Base-by-base conservation (phyloP, 2,888 invertebrate genomes). In the Andrena flavipes region DNA sequence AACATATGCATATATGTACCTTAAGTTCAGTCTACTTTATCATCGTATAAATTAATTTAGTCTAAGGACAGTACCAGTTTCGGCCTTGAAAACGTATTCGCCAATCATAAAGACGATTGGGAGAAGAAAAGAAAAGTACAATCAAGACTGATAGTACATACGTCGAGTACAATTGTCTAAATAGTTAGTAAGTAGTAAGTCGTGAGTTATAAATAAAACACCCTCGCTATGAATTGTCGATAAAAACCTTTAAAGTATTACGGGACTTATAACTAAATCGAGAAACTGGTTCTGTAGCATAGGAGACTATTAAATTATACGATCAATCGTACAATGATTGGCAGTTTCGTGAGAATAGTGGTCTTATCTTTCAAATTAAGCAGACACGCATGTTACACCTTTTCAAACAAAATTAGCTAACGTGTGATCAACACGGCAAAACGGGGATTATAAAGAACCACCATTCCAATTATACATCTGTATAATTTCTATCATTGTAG, bases 331-430 rank as follows among this genome's bases (percentile, higher is more conserved):
- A 87, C 80, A 72, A 81, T 70, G 81, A 87, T 87, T 89, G 89
- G 89, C 88, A 89, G 90, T 89, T 86, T 65, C 76, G 67, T 62
- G 33, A 82, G 80, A 87, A 87, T 80, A 84, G 85, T 88, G 87
- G 82, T 76, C 30, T 30, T 30, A 30, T 30, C 30, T 81, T 85
- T 83, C 26, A 48, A 51, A 84, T 74, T 67, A 6, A 3, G 42
- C 60, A 20, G 71, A 63, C 42, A 35, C 26, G 35, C 67, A 49
- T 26, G 7, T 20, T 63, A 62, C 35, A 64, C 10, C 54, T 54
- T 23, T 74, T 67, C 26, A 71, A 78, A 72, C 77, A 67, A 77
- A 68, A 68, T 76, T 30, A 23, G 51, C 26, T 54, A 75, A 79
- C 56, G 51, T 51, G 33, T 23, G 7, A 30, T 63, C 51, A 62